Evolutionary conservation across 2,113 vertebrate genomes (phyloP).

Genomic region (Melanocharis versteri): DNA sequence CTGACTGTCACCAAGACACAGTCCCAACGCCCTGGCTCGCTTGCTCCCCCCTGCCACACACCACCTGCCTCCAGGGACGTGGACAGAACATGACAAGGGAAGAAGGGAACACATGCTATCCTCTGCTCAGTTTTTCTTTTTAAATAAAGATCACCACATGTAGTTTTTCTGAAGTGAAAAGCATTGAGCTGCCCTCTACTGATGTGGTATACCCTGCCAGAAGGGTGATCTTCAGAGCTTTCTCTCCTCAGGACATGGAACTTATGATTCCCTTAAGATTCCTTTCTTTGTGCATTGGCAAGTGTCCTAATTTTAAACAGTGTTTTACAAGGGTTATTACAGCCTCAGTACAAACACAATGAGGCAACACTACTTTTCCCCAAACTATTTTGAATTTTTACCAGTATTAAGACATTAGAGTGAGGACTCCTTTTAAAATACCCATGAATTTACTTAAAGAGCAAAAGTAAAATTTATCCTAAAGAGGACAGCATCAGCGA

Average conservation of each 20-base stretch:
- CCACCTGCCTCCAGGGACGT: neutral
- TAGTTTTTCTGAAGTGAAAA: neutral
- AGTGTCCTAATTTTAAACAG: neutral
- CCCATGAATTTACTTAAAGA: neutral
- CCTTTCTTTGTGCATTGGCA: neutral
- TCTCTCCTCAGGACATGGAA: rapidly evolving
- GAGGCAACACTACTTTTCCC: neutral
- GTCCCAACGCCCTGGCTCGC: rapidly evolving
- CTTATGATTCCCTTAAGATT: neutral
- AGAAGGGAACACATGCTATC: neutral
- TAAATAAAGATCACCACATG: neutral
- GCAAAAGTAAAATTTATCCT: neutral
- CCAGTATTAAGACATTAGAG: neutral
- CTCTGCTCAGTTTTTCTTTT: neutral
- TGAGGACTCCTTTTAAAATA: neutral
- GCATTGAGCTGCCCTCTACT: neutral
- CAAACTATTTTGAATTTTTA: neutral
- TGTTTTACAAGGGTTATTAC: neutral
- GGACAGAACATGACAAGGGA: neutral
- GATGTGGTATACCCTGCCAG: neutral
- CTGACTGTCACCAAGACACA: neutral
- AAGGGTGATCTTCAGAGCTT: neutral
- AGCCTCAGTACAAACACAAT: neutral
- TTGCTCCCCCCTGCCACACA: neutral
- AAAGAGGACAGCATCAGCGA: neutral